Evolutionary conservation across 2,888 invertebrate genomes (phyloP), one percentile per base, ranked within the genome.

Genomic region (Cephus sareptanus): DNA sequence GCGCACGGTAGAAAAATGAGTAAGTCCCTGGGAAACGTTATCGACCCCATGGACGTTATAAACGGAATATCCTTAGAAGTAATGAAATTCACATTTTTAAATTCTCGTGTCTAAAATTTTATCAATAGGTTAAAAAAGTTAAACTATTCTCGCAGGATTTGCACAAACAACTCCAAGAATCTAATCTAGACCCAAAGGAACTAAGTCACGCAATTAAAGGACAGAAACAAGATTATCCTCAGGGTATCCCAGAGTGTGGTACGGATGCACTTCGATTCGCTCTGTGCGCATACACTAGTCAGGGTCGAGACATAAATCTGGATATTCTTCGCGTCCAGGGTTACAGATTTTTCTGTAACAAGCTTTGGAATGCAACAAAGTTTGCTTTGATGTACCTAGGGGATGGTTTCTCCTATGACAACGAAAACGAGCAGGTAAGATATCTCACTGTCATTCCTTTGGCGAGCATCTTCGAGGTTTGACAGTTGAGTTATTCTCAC

Each of bases 1-100:
- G 97, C 99, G 0, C 98, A 99, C 90, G 99, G 99, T 0, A 94
- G 98, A 77, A 99, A 99, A 93, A 99, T 99, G 99, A 98, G 98
- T 85, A 99, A 99, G 91, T 99, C 98, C 0, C 93, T 99, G 80
- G 99, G 99, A 77, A 99, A 99, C 91, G 98, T 99, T 4, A 97
- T 99, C 84, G 98, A 99, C 92, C 99, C 99, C 0, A 95, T 99
- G 92, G 97, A 99, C 92, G 98, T 99, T 1, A 98, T 99, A 79
- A 92, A 93, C 11, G 99, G 99, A 4, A 95, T 97, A 83, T 94
- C 95, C 0, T 92, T 99, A 75, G 95, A 97, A 89, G 95, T 93
- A 85, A 75, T 81, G 6, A 23, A 68, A 37, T n/a, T 31, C 33
- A 69, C 37, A 75, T 69, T 73, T 34, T 23, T 73, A 34, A 73